Base-by-base conservation (phyloP, 2,888 invertebrate species). In the Phalera bucephala region DNA sequence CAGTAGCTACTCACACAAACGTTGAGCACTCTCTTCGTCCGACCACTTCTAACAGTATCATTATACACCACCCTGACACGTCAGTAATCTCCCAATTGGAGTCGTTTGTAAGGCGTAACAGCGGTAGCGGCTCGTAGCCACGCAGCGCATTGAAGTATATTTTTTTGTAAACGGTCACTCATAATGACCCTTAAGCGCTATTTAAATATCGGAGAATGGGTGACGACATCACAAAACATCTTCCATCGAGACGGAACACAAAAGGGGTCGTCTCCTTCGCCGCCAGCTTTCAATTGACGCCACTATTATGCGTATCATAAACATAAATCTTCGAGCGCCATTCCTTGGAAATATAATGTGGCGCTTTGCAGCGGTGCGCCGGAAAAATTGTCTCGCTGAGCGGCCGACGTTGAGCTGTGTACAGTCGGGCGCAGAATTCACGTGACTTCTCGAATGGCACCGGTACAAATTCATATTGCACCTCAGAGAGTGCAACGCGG, bases 241-340 rank as follows among this genome's bases (percentile, higher is more conserved):
- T 45, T 57, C 48, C 52, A 44, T 48, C 46, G 47, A 53, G 52
- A 55, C 40, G 45, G 34, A 52, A 63, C 56, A 67, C 55, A 64
- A 64, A 64, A 62, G 64, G 54, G 59, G 50, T 59, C 57, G 60
- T 49, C 56, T 60, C 48, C 49, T 56, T 46, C 50, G 54, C 47
- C 49, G 55, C 53, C 55, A 55, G 62, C 56, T 52, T 69, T 72
- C 72, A 69, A 74, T 70, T 71, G 74, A 66, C 71, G 67, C 67
- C 62, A 67, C 67, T 68, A 69, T 73, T 64, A 67, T 64, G 63
- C 54, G 64, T 68, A 68, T 71, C 64, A 71, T 76, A 74, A 71
- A 72, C 60, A 69, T 72, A 77, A 76, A 76, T 74, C 71, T 71
- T 61, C 36, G 51, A 49, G 62, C 55, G 47, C 53, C 55, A 58